Percentiles rank a stretch among this genome's conserved stretches.
Conservation (phyloP, 2,888 invertebrate species). For the Troides helena region DNA sequence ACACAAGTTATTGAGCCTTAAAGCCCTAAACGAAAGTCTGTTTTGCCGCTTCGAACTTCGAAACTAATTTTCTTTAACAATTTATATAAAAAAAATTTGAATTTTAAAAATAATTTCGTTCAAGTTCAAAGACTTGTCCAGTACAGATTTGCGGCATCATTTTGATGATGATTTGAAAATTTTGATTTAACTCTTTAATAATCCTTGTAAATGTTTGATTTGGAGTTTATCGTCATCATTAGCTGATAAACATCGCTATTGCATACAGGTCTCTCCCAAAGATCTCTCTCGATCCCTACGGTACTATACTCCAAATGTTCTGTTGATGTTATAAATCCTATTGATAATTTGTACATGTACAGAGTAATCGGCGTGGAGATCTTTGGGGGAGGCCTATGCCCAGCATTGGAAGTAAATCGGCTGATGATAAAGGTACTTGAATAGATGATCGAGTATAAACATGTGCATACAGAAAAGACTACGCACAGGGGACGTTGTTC, state of each 20-base stretch:
- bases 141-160: not conserved
- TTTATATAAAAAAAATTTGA: conserved; percentile 6
- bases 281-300: too few species aligned
- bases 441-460: not conserved
- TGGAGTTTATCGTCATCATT: not conserved
- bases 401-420: too few species aligned
- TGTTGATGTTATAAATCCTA: too few species aligned
- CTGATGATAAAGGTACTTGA: not conserved
- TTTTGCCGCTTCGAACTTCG: conserved; percentile 21
- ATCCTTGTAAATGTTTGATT: not conserved
- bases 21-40: conserved; percentile 30
- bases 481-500: not conserved
- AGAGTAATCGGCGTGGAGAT: too few species aligned
- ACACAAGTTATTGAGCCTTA: conserved; percentile 31
- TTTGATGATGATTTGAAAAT: not conserved
- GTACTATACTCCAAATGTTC: too few species aligned
- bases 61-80: conserved; percentile 22
- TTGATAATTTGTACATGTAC: too few species aligned
- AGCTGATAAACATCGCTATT: not conserved
- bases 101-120: conserved; percentile 14
- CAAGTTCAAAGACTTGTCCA: not conserved
- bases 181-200: not conserved
- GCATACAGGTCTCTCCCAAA: not conserved
- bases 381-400: too few species aligned
- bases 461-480: not conserved